Evolutionary conservation across 53 echinoderm and acorn worm species (phyloP).

Genomic region (Luidia sarsii): DNA sequence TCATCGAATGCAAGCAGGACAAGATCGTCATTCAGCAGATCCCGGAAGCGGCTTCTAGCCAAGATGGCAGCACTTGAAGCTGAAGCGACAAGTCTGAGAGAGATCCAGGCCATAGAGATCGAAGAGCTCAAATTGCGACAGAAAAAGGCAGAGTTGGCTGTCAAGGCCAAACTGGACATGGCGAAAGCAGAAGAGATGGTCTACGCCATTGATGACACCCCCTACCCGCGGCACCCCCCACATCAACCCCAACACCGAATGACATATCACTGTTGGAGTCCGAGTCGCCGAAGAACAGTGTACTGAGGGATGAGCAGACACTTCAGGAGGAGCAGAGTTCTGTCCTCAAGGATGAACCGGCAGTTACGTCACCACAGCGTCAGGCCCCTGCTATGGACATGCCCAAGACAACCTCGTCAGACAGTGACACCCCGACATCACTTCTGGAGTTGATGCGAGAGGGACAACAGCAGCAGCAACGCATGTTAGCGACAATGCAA

Average conservation of each 20-base stretch:
- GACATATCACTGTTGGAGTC: too few species aligned
- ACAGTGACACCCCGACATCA: too few species aligned
- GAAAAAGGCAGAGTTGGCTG: not conserved
- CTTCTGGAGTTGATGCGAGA: not conserved
- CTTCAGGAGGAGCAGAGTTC: not conserved
- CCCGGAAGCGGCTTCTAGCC: not conserved
- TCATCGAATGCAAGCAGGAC: not conserved
- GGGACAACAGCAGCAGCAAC: constrained; percentile 51
- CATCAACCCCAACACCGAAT: not conserved
- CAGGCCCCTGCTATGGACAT: too few species aligned
- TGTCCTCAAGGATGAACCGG: too few species aligned
- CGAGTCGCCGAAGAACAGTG: not conserved
- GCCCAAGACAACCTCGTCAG: too few species aligned
- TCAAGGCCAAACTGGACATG: constrained; percentile 1
- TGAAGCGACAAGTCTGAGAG: not conserved
- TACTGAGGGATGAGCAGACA: not conserved
- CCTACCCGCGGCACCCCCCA: not conserved
- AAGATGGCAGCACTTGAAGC: constrained; percentile 1
- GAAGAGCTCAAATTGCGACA: not conserved
- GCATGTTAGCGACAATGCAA: constrained; percentile 44
- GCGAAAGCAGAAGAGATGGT: not conserved
- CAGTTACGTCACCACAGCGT: too few species aligned
- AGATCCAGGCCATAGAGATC: not conserved
- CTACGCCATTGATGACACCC: not conserved
- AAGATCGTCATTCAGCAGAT: not conserved